phyloP scores from a whole-genome alignment of 2,888 invertebrate species.

The Caenorhabditis zanzibari region DNA sequence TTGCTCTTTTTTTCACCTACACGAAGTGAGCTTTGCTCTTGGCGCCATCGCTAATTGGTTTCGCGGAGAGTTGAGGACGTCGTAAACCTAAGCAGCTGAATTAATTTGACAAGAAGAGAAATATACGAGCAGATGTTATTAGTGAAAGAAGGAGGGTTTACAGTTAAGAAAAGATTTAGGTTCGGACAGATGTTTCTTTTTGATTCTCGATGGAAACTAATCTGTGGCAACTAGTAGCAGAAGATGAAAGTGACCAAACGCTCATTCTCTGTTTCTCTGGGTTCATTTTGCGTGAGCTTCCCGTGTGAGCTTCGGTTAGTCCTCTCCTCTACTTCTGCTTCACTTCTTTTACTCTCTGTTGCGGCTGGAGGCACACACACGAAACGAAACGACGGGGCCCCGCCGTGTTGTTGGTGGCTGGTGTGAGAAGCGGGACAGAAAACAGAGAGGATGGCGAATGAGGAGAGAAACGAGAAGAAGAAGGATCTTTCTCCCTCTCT shows the following conservation, averaged over 20 bases:
- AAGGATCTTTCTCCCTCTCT: constrained; percentile 33
- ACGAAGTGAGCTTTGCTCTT: constrained; percentile 9
- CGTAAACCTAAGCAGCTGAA: constrained; percentile 57
- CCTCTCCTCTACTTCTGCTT: constrained; percentile 25
- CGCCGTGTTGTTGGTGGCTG: constrained; percentile 48
- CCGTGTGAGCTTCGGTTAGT: constrained; percentile 27
- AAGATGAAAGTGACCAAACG: constrained; percentile 28
- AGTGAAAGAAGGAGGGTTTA: constrained; percentile 2
- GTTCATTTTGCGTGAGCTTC: constrained; percentile 23
- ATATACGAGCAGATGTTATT: constrained; percentile 49
- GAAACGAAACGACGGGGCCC: constrained; percentile 18
- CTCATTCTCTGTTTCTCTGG: constrained; percentile 39
- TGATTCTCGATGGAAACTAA: constrained; percentile 11
- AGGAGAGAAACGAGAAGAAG: constrained; percentile 28
- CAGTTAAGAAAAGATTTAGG: constrained; percentile 2
- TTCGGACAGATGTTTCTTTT: constrained; percentile 40
- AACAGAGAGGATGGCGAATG: constrained; percentile 15
- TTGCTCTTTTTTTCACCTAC: too few relatives aligned
- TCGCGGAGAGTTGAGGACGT: constrained; percentile 9
- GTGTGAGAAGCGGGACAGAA: constrained; percentile 31
- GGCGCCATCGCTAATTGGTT: constrained; percentile 45
- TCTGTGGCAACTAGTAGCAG: constrained; percentile 32
- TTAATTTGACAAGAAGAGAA: constrained; percentile 31
- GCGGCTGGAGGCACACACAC: constrained; percentile 25
- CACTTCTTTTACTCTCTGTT: constrained; percentile 45